These are phyloP conservation scores for Macaria notata DNA, from an alignment of 2,888 invertebrate species.

Conservation along the genomic window DNA sequence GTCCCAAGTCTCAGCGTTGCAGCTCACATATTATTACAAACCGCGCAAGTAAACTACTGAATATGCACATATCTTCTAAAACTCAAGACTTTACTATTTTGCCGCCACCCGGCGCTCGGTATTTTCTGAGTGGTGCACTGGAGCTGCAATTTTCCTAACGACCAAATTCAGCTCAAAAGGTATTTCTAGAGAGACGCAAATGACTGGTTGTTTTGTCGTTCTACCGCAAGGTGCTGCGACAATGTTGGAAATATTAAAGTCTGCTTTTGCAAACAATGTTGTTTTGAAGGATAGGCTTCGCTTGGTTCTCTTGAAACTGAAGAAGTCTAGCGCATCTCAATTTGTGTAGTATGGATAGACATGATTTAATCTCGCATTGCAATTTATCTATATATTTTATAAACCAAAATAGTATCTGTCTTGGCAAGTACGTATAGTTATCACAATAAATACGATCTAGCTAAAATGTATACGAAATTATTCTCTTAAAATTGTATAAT, in stretches of 20 bases:
- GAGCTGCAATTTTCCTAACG: constrained; percentile 16
- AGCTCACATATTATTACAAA: neutral
- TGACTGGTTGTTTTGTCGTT: constrained; percentile 10
- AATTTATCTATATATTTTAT: too few species aligned
- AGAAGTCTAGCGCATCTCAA: too few species aligned
- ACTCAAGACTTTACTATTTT: constrained; percentile 1
- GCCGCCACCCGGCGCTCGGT: constrained; percentile 1
- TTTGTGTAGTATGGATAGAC: too few species aligned
- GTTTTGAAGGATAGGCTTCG: too few species aligned
- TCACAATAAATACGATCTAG: too few species aligned
- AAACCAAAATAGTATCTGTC: too few species aligned
- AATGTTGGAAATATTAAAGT: constrained; percentile 2
- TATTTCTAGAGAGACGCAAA: constrained; percentile 7
- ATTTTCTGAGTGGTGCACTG: constrained; percentile 3
- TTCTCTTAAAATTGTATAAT: too few species aligned
- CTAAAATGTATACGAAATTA: too few species aligned
- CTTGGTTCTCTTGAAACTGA: too few species aligned
- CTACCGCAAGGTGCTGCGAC: neutral
- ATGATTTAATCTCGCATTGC: too few species aligned
- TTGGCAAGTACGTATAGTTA: too few species aligned
- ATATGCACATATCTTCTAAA: constrained; percentile 4
- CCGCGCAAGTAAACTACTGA: neutral
- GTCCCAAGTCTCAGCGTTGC: neutral
- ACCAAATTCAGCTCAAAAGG: constrained; percentile 11
- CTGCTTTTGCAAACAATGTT: too few species aligned